Conservation (phyloP, 2,888 invertebrate species). For the Plebejus argus region DNA sequence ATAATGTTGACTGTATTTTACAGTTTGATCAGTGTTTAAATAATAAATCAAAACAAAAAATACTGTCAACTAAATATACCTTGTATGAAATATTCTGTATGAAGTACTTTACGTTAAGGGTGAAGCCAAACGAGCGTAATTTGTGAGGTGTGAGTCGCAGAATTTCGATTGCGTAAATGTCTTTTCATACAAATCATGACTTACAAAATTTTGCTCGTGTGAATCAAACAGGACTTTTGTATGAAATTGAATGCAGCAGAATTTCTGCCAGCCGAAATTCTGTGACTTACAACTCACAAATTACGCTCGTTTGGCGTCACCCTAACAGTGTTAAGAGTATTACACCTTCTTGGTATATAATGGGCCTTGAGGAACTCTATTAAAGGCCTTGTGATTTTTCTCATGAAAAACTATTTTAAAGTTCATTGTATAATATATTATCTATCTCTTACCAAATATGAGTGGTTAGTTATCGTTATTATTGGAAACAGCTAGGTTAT, state of each 20-base stretch:
- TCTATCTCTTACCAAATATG: neutral
- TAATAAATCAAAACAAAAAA: conserved; percentile 10
- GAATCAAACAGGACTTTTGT: no score
- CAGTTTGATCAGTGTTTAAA: conserved; percentile 18
- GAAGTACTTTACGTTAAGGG: neutral
- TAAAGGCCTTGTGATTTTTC: neutral
- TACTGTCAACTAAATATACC: neutral
- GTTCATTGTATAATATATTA: neutral
- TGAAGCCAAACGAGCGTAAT: no score
- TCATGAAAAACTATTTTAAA: no score
- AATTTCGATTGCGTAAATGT: no score
- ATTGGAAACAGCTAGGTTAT: neutral
- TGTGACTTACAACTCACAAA: no score
- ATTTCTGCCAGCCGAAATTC: no score
- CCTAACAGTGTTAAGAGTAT: neutral
- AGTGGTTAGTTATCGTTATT: neutral
- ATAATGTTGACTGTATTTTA: conserved; percentile 13
- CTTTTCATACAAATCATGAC: no score
- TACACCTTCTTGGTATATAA: neutral
- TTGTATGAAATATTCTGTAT: no score
- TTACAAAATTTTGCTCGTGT: no score
- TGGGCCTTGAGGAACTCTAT: neutral
- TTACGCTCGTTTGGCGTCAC: no score
- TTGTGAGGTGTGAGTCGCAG: no score
- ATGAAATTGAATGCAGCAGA: no score